Evolutionary conservation across 2,888 invertebrate species (phyloP).

Genomic region (Agrotis segetum): DNA sequence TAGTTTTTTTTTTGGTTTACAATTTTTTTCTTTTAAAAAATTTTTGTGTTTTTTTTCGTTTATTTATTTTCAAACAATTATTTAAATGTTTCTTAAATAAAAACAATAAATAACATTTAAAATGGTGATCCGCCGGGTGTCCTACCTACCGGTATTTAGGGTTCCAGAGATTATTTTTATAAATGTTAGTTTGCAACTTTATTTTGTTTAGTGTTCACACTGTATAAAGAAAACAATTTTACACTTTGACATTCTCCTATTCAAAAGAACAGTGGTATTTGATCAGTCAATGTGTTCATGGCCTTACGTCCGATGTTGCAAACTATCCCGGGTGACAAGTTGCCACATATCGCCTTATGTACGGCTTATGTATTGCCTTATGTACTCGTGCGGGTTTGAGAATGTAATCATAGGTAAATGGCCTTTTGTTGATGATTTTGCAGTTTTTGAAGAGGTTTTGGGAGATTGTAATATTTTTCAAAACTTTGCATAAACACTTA

Average conservation of each 20-base stretch:
- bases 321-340: conserved; percentile 52
- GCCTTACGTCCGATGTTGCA: conserved; percentile 56
- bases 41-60: too few species aligned
- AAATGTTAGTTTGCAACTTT: too few species aligned
- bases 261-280: conserved; percentile 29
- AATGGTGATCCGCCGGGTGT: too few species aligned
- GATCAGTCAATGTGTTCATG: conserved; percentile 50
- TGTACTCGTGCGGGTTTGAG: conserved; percentile 34
- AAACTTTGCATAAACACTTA: too few species aligned
- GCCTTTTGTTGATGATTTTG: conserved; percentile 10
- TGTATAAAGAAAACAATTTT: conserved; percentile 18
- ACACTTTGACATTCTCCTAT: conserved; percentile 43
- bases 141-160: too few species aligned
- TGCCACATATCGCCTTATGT: conserved; percentile 57
- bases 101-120: too few species aligned
- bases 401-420: conserved; percentile 40
- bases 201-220: not conserved
- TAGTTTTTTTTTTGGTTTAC: too few species aligned
- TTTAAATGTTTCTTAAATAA: too few species aligned
- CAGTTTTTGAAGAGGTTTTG: not conserved
- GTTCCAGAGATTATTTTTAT: too few species aligned
- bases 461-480: not conserved
- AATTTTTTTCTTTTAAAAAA: too few species aligned
- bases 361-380: conserved; percentile 43
- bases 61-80: too few species aligned